Evolutionary conservation across 2,888 invertebrate genomes (phyloP), one percentile per base, ranked within the genome.

Genomic region (Pantelozetes paolii): DNA sequence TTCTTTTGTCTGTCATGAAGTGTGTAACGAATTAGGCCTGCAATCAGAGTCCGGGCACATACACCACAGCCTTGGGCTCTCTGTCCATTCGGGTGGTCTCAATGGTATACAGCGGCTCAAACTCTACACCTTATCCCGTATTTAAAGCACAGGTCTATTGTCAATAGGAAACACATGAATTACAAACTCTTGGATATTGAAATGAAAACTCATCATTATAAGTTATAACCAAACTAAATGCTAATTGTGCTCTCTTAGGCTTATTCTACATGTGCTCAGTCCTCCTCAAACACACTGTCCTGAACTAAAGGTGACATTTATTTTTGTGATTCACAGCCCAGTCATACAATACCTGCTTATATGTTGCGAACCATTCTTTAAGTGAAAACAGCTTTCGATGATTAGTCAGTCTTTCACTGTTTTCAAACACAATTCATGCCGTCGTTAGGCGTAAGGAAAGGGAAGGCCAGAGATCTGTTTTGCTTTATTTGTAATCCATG

Each of bases 1-100:
- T 59, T 59, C 59, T 59, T 59, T 59, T 59, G 59, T 59, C 59
- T 59, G 59, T 59, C 59, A 15, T 59, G 70, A 70, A 70, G 70
- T 70, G 48, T 30, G 48, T 48, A 70, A 40, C 70, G 70, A 70
- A 48, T 48, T 70, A 70, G 70, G 20, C 57, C 30, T 40, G 18
- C 57, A 72, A 59, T 54, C 57, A 54, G 57, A 54, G 59, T 59
- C 18, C 59, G 72, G 72, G 32, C 40, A 57, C 28, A 32, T 26
- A 30, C 18, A 26, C 3, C 15, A 45, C 45, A 59, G 59, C 59
- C 59, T 59, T 11, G 32, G 30, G 59, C 59, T 59, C 59, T 28
- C 26, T 59, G 59, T 28, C 59, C 59, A 30, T 30, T 30, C 59
- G 59, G 28, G 59, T 59, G 59, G 59, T 59, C 59, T 30, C 3